Base-by-base conservation (phyloP, 2,113 vertebrate genomes). In the Sinocyclocheilus grahami region DNA sequence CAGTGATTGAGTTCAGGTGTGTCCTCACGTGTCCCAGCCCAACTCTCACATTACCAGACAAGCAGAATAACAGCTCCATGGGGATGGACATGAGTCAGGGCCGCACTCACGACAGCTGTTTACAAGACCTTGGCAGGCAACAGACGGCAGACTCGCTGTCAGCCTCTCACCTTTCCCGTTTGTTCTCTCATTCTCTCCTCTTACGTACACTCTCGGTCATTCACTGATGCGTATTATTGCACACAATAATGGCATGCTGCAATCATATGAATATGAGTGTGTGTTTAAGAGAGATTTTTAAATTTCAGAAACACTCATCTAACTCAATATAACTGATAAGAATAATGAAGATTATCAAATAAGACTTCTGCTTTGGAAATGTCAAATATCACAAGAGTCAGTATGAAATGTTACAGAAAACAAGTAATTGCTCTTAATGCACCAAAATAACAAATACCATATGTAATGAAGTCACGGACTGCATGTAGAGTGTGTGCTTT, bases 1-100 rank as follows among this genome's bases (percentile, higher is more conserved):
- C 37, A 37, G 37, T 37, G 37, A 37, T 37, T 37, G 33, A 74
- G 58, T 75, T 92, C 92, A 94, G 93, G 91, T 93, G 91, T 94
- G 79, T 78, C 84, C 85, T 71, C 67, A 85, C 58, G 87, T 86
- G 90, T 88, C 89, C 90, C 91, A 83, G 91, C 92, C 90, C 85
- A 88, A 89, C 86, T 91, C 87, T 85, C 80, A 65, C 60, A 76
- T 76, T 76, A 48, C 74, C 42, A 51, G 74, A 76, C 74, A 8
- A 27, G 42, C n/a, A 76, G 46, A 93, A 92, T 89, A 90, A 86
- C 87, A 87, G 84, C 86, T 86, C 84, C 55, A 3, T 81, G 80
- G 72, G 85, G 86, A 80, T 62, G 69, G 22, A 67, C 78, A 62
- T 75, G 83, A 63, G 42, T 63, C 72, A 76, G 53, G 46, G 53